Evolutionary conservation across 2,113 vertebrate genomes (phyloP), one percentile per base, ranked within the genome.

Genomic region (Elephantulus edwardii): DNA sequence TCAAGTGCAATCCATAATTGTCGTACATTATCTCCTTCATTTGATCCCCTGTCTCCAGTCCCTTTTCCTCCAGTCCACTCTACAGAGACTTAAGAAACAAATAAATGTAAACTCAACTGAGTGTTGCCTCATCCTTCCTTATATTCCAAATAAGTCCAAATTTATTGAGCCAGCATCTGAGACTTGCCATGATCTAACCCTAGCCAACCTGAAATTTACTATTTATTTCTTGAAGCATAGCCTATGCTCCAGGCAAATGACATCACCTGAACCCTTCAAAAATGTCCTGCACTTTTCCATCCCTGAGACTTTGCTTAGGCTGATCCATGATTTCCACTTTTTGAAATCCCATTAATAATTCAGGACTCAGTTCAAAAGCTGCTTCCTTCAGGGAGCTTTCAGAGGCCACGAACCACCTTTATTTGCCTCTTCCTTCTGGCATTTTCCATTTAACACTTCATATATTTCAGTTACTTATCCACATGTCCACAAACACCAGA

Each of bases 381-480:
- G 62, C 40, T 8, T 83, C 8, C 44, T 82, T 70, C 62, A 40
- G 54, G 6, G 19, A 80, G 35, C 24, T 83, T 88, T 58, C 80
- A 74, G 30, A 66, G 64, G 35, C 30, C 8, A n/a, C 2, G 5
- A 66, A 64, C 8, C 14, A 40, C n/a, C n/a, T 90, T 60, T 71
- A 7, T 60, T 79, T 48, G 30, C 40, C 22, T 93, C 66, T 82
- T 90, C 20, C 44, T 83, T 64, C 13, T 42, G 35, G 3, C 1
- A 71, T 38, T 76, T 93, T 89, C 60, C 42, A 75, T 26, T 83
- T 17, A 83, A 17, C 28, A 82, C 9, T 92, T 94, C 33, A 52
- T 38, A 71, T 60, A n/a, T 46, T 66, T 74, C 74, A 79, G 58
- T 54, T 58, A 60, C 19, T 68, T 75, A 58, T 62, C 35, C 24